Conservation (phyloP, 2,113 vertebrate species). For the Porphyrio hochstetteri region DNA sequence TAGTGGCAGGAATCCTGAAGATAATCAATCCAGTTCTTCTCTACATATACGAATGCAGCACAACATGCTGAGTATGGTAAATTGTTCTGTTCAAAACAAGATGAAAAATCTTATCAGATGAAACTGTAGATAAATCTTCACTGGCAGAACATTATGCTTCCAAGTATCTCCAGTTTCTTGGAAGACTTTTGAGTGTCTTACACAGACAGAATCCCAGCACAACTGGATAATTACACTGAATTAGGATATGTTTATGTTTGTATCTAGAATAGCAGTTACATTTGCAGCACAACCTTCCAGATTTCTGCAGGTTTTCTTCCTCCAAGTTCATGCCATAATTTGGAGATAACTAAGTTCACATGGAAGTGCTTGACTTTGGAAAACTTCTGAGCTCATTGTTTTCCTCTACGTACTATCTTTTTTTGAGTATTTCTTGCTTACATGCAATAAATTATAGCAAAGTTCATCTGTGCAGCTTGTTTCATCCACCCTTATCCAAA, state of each 20-base stretch:
- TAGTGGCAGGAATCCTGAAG: slow-evolving; percentile 37
- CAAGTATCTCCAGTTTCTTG: not conserved
- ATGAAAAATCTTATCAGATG: slow-evolving; percentile 32
- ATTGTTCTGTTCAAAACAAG: not conserved
- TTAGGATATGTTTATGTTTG: not conserved
- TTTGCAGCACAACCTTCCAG: not conserved
- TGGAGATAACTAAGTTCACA: not conserved
- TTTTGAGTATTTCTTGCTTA: not conserved
- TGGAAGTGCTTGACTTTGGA: not conserved
- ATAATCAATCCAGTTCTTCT: slow-evolving; percentile 33
- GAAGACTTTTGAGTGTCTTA: not conserved
- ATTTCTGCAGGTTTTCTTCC: not conserved
- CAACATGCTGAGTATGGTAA: slow-evolving; percentile 4
- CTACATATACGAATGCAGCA: slow-evolving; percentile 8
- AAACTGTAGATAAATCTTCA: not conserved
- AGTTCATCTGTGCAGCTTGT: not conserved
- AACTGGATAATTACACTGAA: not conserved
- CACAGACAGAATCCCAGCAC: not conserved
- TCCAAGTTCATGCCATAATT: not conserved
- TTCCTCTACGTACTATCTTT: not conserved
- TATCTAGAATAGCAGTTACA: not conserved
- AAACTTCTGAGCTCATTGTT: not conserved
- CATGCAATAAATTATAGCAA: not conserved
- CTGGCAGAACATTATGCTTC: not conserved
- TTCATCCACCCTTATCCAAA: not conserved